Base-by-base conservation (phyloP, 2,113 vertebrate species). In the Glareola pratincola region DNA sequence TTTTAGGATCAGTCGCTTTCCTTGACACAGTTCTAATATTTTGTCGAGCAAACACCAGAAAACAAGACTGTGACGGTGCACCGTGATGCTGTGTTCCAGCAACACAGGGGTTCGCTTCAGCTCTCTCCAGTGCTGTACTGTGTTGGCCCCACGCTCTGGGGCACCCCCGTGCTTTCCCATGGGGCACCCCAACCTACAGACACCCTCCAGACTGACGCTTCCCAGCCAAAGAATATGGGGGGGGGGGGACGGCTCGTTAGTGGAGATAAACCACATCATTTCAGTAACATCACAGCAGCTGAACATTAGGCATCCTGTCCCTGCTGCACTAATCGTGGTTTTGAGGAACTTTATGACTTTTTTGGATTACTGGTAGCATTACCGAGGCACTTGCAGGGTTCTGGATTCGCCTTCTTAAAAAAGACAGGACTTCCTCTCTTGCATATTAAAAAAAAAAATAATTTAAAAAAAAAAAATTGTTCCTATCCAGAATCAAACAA, bases 1-100 rank as follows among this genome's bases (percentile, higher is more conserved):
- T 63, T 76, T 94, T 91, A 87, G 62, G 74, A 94, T 94, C 89
- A 95, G 76, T 63, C 7, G 2, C 60, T 92, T 94, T 21, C 30
- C 39, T 90, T 93, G 77, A 56, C 0, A 0, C 45, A 29, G 72
- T 71, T 64, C 47, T 26, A 83, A 63, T 48, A 50, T 68, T 91
- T 41, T 79, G 80, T 68, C 0, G 3, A 71, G 74, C 75, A 92
- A 68, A 64, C 50, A 47, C 36, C 48, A 62, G 67, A 18, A 84
- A 63, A 20, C 37, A n/a, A 50, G 88, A 53, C 48, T 29, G 54
- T 78, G 73, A 37, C 7, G 2, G n/a, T 9, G 68, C 6, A 11
- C 39, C 2, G 2, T 63, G 79, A 41, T 1, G 0, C 54, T 45
- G 50, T 4, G 3, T 36, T 37, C 8, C 50, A 78, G 72, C 4